Evolutionary conservation across 2,113 vertebrate species (phyloP).

Genomic region (Nestor notabilis): DNA sequence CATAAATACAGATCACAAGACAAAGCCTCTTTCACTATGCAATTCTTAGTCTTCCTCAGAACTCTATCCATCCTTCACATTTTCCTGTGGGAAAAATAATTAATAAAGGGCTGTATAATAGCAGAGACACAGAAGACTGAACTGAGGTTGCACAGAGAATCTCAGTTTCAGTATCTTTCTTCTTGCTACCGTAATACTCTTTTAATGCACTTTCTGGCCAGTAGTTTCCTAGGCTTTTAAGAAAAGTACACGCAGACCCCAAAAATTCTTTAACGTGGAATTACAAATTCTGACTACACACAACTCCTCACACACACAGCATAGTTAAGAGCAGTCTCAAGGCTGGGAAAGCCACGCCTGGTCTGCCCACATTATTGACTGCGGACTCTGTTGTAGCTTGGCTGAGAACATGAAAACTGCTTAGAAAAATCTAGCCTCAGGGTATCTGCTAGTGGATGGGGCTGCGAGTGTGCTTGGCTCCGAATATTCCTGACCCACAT

Average conservation of each 20-base stretch:
- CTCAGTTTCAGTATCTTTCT: background rate
- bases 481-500: background rate
- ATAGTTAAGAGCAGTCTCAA: background rate
- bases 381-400: background rate
- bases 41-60: slow-evolving; percentile 45
- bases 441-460: background rate
- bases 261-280: background rate
- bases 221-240: background rate
- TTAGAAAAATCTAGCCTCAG: background rate
- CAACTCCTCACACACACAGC: background rate
- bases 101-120: slow-evolving; percentile 9
- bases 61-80: slow-evolving; percentile 48
- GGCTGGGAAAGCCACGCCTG: slow-evolving; percentile 31
- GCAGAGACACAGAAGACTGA: background rate
- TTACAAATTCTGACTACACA: background rate
- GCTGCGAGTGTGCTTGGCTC: background rate
- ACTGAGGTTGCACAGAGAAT: background rate
- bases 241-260: background rate
- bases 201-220: background rate
- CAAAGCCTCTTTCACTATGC: slow-evolving; percentile 53
- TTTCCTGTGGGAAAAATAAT: slow-evolving; percentile 67
- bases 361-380: background rate
- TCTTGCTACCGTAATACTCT: background rate
- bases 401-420: background rate
- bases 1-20: slow-evolving; percentile 39